Conservation (phyloP, 2,113 vertebrate species). For the Tragelaphus imberbis region DNA sequence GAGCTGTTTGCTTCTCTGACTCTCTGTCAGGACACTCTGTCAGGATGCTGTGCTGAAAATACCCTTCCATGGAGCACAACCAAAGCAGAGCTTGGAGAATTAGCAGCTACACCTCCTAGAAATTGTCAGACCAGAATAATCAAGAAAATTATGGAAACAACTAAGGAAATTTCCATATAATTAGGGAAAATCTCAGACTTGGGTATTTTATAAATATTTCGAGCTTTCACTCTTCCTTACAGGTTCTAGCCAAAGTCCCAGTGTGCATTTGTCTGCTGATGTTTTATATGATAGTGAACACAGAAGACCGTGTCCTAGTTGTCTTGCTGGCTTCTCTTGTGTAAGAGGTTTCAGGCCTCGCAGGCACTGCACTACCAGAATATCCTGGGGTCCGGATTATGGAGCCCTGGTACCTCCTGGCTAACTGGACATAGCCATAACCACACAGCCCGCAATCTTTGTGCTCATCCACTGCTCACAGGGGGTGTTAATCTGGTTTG, state of each 20-base stretch:
- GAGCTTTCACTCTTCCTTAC: not conserved
- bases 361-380: not conserved
- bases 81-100: not conserved
- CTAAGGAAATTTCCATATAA: not conserved
- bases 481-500: not conserved
- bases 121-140: not conserved
- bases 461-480: not conserved
- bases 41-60: not conserved
- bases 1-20: not conserved
- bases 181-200: constrained; percentile 2
- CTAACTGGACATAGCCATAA: not conserved
- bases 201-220: constrained; percentile 19
- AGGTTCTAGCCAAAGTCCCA: constrained; percentile 16
- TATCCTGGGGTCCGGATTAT: rapidly evolving
- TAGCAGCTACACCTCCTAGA: not conserved
- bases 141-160: not conserved
- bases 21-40: not conserved
- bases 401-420: not conserved
- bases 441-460: not conserved
- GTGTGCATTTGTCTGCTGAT: not conserved
- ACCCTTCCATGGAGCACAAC: not conserved
- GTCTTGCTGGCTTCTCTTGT: not conserved
- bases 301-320: not conserved
- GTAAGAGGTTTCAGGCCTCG: not conserved
- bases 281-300: not conserved